A percentile compares a stretch with the other conserved stretches of the same genome.
phyloP scores from a whole-genome alignment of 2,888 invertebrate species.

The Eustalomyia histrio region DNA sequence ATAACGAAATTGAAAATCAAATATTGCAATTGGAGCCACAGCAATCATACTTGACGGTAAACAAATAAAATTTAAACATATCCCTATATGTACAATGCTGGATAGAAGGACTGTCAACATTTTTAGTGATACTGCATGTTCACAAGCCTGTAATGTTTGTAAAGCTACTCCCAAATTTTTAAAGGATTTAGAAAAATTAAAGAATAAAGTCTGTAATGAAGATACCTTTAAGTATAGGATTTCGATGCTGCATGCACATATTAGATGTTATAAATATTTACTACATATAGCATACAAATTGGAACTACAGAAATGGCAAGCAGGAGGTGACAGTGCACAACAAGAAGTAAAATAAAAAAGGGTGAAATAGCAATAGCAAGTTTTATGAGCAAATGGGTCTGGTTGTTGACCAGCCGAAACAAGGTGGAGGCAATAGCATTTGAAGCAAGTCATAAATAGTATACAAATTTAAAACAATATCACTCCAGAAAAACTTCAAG shows the following conservation, averaged over 20 bases:
- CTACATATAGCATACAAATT: too few species aligned
- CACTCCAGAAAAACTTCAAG: too few species aligned
- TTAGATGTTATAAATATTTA: conserved; percentile 1
- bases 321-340: too few species aligned
- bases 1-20: too few species aligned
- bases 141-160: background rate
- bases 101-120: too few species aligned
- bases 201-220: background rate
- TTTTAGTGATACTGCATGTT: too few species aligned
- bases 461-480: too few species aligned
- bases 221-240: background rate
- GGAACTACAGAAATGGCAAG: too few species aligned
- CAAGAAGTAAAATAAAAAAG: background rate
- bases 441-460: too few species aligned
- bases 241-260: conserved; percentile 1
- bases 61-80: conserved; percentile 6
- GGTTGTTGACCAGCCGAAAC: background rate
- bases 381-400: background rate
- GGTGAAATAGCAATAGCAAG: background rate
- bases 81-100: too few species aligned
- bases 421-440: too few species aligned
- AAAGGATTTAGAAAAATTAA: background rate
- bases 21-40: background rate
- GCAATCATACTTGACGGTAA: conserved; percentile 7
- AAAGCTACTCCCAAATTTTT: background rate